Evolutionary conservation across 2,113 vertebrate genomes (phyloP), one percentile per base, ranked within the genome.

Genomic region (Prinia subflava): DNA sequence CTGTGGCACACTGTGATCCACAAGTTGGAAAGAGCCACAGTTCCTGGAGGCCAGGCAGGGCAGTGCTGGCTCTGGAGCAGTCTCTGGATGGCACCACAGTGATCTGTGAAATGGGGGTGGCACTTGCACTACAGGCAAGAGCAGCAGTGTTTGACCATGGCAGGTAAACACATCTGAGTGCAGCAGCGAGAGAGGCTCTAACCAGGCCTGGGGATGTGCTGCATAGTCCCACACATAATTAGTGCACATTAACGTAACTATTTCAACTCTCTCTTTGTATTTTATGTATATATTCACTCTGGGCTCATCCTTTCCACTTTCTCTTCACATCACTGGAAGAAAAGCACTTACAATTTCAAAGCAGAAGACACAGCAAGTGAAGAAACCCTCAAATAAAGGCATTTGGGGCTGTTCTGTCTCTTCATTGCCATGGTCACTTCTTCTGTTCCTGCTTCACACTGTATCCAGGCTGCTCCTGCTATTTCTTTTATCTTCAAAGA

Each of bases 161-260:
- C 17, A 50, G 87, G 4, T 33, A 97, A 96, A 82, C 41, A 39
- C 2, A 55, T 70, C 63, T 75, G 70, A 30, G 59, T 91, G 92
- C 64, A 90, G 71, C 71, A 67, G 63, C 41, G 35, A 89, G 77
- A 95, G 83, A 92, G 93, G 77, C 56, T 84, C 56, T 91, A 95
- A 94, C 88, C 94, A 96, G 70, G 84, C 85, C 92, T 87, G 83
- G 87, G 94, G 90, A 95, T 92, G 63, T 88, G 78, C 81, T 94
- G 91, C 41, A 24, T 52, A 94, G 95, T 91, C 68, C 85, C 79
- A 65, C 7, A 57, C 25, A 23, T 47, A 37, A 46, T 87, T 78
- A 84, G 35, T 67, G 73, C 56, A 27, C 77, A 24, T 59, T n/a
- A 68, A 65, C 22, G 7, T 75, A 65, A 84, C 24, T 62, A 27